Percentiles rank a stretch among this genome's conserved stretches.
Evolutionary conservation across 2,113 vertebrate genomes (phyloP).

Genomic region (Carlito syrichta): DNA sequence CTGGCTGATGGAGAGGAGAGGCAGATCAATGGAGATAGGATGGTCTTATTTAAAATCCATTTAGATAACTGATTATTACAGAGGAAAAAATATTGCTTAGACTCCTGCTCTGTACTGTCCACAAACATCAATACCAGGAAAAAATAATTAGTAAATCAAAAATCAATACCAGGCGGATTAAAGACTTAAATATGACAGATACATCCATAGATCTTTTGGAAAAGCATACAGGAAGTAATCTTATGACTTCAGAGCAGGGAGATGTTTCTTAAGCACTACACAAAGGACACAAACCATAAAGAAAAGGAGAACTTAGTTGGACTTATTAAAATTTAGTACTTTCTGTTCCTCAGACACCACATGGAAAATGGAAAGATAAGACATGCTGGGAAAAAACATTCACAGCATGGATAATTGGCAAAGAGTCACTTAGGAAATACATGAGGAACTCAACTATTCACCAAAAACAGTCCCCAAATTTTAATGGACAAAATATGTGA

Average conservation of each 20-base stretch:
- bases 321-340: neutral
- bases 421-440: neutral
- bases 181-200: neutral
- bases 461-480: neutral
- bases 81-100: neutral
- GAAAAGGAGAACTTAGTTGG: neutral
- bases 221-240: neutral
- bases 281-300: neutral
- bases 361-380: neutral
- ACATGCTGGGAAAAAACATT: neutral
- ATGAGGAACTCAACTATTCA: neutral
- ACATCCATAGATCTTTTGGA: neutral
- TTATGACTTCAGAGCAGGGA: too few species aligned
- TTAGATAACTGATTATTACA: neutral
- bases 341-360: neutral
- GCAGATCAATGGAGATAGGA: too few species aligned
- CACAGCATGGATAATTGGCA: neutral
- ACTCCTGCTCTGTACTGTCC: neutral
- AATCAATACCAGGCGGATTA: neutral
- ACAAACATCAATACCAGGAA: neutral
- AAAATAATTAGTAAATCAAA: neutral
- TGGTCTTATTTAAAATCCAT: too few species aligned
- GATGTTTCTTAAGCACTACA: neutral
- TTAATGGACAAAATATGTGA: neutral
- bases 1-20: accelerated